Conservation (phyloP, 2,888 invertebrate species). For the Herminia tarsipennalis region DNA sequence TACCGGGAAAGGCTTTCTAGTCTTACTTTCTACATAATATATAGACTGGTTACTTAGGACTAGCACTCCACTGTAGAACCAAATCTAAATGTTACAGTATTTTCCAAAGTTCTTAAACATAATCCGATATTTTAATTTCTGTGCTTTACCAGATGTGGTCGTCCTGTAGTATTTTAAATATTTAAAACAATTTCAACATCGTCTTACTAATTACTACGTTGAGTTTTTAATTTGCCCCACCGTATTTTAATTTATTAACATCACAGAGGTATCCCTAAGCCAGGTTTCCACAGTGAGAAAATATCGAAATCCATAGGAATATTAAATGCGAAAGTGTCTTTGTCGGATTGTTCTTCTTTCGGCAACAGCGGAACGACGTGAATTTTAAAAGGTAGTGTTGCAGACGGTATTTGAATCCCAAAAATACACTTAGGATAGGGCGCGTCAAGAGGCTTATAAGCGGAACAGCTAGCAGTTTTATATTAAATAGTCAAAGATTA, state of each 20-base stretch:
- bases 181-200: conserved; percentile 65
- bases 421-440: no score
- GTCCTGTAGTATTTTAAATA: conserved; percentile 54
- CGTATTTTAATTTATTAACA: conserved; percentile 49
- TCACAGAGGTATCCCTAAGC: conserved; percentile 48
- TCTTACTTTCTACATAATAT: not conserved
- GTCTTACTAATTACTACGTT: conserved; percentile 52
- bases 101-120: not conserved
- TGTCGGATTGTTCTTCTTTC: no score
- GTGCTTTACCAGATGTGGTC: not conserved
- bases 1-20: conserved; percentile 21
- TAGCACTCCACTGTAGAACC: conserved; percentile 10
- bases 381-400: no score
- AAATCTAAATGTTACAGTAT: conserved; percentile 12
- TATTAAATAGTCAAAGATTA: no score
- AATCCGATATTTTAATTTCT: not conserved
- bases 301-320: no score
- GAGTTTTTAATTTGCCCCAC: conserved; percentile 62
- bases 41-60: conserved; percentile 45
- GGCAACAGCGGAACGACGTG: no score
- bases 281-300: conserved; percentile 47
- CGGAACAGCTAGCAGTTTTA: no score
- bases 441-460: no score
- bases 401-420: no score
- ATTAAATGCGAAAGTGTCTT: no score